Evolutionary conservation across 2,888 invertebrate genomes (phyloP), one percentile per base, ranked within the genome.

Genomic region (Oligia latruncula): DNA sequence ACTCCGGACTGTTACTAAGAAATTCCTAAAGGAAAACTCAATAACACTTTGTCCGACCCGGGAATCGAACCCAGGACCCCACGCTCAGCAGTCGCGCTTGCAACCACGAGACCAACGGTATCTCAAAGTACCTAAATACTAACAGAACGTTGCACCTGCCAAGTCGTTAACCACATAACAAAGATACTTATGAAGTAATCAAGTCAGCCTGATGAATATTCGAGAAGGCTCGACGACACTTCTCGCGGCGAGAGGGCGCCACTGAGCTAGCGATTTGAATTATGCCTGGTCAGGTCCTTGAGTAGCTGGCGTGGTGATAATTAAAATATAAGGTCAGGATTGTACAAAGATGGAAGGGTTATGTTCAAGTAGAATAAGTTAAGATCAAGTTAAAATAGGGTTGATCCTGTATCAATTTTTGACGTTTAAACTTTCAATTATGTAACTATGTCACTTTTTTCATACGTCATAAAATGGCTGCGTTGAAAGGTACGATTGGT

Each of bases 131-230:
- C n/a, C 2, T 66, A 35, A 23, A 20, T 1, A 35, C 35, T 13
- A 13, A 55, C 8, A 23, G 49, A 67, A 65, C 60, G 1, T 29
- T n/a, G 1, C n/a, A 73, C 65, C 49, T 81, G 72, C 62, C 65
- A 71, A 74, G 40, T 65, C 80, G 71, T 77, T 70, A 77, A 74
- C 65, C 85, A 82, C 82, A 85, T 73, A 76, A 83, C 84, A 81
- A 80, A 78, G 84, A 82, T 87, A 78, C 88, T 88, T 86, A 80
- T 80, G 88, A 90, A 89, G 93, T 94, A 94, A 95, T 94, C 92
- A 92, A 93, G 93, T 90, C 92, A 81, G 87, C 82, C 91, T 95
- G 91, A 94, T 96, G 96, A 96, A 96, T 96, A 96, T 96, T 95
- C 95, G 92, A 95, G 93, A 90, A 93, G 92, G 91, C 93, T 94